These are phyloP conservation scores for Acronicta alni DNA, from an alignment of 2,888 invertebrate genomes.

Conservation along the genomic window DNA sequence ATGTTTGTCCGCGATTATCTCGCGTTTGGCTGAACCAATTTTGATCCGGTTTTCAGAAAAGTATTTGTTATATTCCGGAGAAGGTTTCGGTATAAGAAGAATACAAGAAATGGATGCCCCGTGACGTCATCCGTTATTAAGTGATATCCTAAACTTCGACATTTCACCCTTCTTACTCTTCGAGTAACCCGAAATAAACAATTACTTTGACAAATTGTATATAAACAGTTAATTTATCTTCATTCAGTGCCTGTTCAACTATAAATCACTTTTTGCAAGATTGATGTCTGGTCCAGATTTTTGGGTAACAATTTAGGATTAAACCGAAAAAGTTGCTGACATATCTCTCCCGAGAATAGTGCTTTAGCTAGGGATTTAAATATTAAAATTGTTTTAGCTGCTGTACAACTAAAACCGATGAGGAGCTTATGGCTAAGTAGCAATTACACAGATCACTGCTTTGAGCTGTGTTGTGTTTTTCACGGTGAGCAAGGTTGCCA, in stretches of 20 bases:
- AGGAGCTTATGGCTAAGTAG: too few relatives aligned
- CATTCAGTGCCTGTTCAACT: conserved; percentile 30
- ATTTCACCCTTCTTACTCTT: not conserved
- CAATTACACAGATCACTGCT: too few relatives aligned
- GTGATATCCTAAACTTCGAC: too few relatives aligned
- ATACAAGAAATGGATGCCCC: too few relatives aligned
- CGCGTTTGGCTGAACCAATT: too few relatives aligned
- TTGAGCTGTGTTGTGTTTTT: too few relatives aligned
- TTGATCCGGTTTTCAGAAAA: too few relatives aligned
- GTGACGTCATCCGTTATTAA: too few relatives aligned
- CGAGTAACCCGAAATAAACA: conserved; percentile 33
- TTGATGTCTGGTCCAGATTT: conserved; percentile 48
- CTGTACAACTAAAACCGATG: not conserved
- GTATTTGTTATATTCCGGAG: too few relatives aligned
- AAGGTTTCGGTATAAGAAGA: too few relatives aligned
- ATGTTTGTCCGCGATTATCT: too few relatives aligned
- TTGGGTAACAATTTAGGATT: conserved; percentile 29
- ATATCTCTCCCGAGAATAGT: conserved; percentile 23
- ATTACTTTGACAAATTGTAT: conserved; percentile 23
- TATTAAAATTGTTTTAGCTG: conserved; percentile 31
- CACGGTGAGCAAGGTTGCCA: too few relatives aligned
- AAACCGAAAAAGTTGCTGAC: conserved; percentile 34
- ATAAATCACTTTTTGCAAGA: conserved; percentile 57
- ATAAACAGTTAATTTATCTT: conserved; percentile 47
- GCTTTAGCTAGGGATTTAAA: conserved; percentile 19